Percentiles rank a stretch among this genome's conserved stretches.
Evolutionary conservation across 2,113 vertebrate species (phyloP).

Genomic region (Brachyhypopomus occidentalis): DNA sequence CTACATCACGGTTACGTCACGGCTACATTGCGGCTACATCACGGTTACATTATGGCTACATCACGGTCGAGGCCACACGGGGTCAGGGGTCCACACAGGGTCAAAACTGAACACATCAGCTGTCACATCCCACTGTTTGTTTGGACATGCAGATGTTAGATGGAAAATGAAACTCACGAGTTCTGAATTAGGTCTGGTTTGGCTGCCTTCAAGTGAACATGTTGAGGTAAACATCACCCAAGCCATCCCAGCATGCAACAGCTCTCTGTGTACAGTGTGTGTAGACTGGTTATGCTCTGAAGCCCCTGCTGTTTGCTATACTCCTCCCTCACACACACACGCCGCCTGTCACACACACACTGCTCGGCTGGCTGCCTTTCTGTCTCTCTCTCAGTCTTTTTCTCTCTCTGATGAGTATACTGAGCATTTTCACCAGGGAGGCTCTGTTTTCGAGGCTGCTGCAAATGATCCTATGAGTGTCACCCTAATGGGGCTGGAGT

Average conservation of each 20-base stretch:
- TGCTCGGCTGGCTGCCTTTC: constrained; percentile 59
- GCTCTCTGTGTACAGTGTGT: constrained; percentile 48
- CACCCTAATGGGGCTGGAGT: constrained; percentile 63
- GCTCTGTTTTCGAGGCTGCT: constrained; percentile 60
- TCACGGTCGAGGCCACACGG: too few relatives aligned
- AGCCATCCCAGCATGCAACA: constrained; percentile 56
- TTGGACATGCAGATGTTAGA: neutral
- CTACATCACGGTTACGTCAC: neutral
- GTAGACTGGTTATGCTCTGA: constrained; percentile 62
- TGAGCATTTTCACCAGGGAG: constrained; percentile 64
- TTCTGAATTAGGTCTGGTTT: neutral
- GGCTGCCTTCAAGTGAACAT: neutral
- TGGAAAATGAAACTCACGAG: neutral
- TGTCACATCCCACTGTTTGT: neutral
- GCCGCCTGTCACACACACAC: constrained; percentile 36
- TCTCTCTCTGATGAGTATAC: constrained; percentile 45
- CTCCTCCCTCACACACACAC: constrained; percentile 39
- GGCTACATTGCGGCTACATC: too few relatives aligned
- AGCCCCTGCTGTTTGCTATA: constrained; percentile 61
- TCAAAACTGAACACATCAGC: too few relatives aligned
- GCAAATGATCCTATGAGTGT: constrained; percentile 59
- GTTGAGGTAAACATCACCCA: constrained; percentile 61
- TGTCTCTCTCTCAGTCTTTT: constrained; percentile 20
- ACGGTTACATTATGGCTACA: too few relatives aligned
- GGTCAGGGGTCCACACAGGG: too few relatives aligned